Percentiles rank a stretch among this genome's conserved stretches.
Conservation (phyloP, 1,140 invertebrate genomes). For the Cherax destructor region DNA sequence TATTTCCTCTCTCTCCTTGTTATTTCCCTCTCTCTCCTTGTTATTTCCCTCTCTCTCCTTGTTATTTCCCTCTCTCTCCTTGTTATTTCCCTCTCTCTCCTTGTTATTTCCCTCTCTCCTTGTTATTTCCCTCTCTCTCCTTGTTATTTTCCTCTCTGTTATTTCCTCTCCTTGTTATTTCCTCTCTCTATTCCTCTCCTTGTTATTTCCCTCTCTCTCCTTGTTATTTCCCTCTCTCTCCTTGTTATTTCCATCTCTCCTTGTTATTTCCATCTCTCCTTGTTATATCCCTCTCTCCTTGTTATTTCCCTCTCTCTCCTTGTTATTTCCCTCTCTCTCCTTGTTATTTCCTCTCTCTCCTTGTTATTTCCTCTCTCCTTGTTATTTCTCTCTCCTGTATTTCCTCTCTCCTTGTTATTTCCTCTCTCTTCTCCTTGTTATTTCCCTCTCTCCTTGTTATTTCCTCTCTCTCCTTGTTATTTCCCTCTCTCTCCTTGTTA, state of each 20-base stretch:
- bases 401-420: background rate
- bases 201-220: background rate
- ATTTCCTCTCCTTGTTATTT: background rate
- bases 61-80: background rate
- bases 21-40: background rate
- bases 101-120: background rate
- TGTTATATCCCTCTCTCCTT: background rate
- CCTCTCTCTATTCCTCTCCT: slow-evolving; percentile 7
- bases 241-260: background rate
- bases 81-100: background rate
- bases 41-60: background rate
- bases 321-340: background rate
- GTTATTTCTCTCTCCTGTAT: background rate
- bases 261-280: too few relatives aligned
- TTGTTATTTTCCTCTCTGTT: slow-evolving; percentile 17
- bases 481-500: background rate
- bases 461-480: background rate
- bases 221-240: background rate
- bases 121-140: too few relatives aligned
- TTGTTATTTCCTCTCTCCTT: too few relatives aligned
- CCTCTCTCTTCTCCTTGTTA: background rate
- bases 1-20: too few relatives aligned
- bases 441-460: background rate
- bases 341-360: too few relatives aligned
- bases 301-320: background rate